Evolutionary conservation across 2,888 invertebrate species (phyloP).

Genomic region (Osmoderma eremita): DNA sequence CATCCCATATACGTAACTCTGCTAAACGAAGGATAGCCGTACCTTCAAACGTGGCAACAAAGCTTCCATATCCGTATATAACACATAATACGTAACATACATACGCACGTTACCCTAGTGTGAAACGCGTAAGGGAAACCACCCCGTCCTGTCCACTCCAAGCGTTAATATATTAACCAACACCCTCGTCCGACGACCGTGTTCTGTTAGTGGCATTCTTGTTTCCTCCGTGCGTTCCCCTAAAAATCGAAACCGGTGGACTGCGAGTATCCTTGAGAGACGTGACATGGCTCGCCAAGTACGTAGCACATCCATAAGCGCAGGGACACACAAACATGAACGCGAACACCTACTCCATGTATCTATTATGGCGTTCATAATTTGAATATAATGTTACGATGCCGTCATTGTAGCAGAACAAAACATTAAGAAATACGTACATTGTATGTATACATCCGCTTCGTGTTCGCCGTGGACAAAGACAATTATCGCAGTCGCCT

Average conservation of each 20-base stretch:
- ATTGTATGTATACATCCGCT: background rate
- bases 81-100: too few relatives aligned
- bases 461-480: background rate
- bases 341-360: background rate
- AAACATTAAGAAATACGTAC: slow-evolving; percentile 15
- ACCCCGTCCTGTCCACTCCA: slow-evolving; percentile 38
- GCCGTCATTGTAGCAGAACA: slow-evolving; percentile 6
- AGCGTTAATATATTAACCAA: slow-evolving; percentile 39
- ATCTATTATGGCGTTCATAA: background rate
- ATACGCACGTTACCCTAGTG: slow-evolving; percentile 17
- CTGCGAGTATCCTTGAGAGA: slow-evolving; percentile 26
- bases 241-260: slow-evolving; percentile 26
- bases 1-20: slow-evolving; percentile 4
- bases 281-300: slow-evolving; percentile 18
- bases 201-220: slow-evolving; percentile 30
- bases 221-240: background rate
- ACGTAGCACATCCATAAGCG: background rate
- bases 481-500: slow-evolving; percentile 4
- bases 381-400: slow-evolving; percentile 30
- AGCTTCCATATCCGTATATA: slow-evolving; percentile 1
- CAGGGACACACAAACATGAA: background rate
- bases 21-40: slow-evolving; percentile 13
- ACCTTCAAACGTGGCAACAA: slow-evolving; percentile 36
- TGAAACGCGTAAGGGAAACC: slow-evolving; percentile 24
- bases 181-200: slow-evolving; percentile 30